phyloP scores from a whole-genome alignment of 2,113 vertebrate species.

The Marcusenius ussheri region DNA sequence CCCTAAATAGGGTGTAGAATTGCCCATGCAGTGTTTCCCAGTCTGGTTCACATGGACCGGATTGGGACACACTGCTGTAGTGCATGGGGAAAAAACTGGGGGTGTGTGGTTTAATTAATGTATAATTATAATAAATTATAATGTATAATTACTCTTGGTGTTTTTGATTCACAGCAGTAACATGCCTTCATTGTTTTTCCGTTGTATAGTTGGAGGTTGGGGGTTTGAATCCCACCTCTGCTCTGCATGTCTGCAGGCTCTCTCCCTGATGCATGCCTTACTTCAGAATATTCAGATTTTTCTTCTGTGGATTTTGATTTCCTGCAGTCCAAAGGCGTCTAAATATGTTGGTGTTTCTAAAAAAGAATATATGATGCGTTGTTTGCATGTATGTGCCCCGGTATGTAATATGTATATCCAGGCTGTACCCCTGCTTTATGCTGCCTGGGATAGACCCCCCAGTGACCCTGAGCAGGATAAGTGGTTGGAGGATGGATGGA shows the following conservation, averaged over 20 bases:
- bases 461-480: too few species aligned
- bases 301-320: background rate
- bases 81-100: background rate
- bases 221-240: background rate
- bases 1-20: background rate
- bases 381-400: too few species aligned
- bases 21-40: background rate
- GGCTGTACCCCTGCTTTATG: too few species aligned
- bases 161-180: background rate
- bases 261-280: background rate
- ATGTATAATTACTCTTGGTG: background rate
- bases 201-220: background rate
- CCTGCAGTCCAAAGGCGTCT: background rate
- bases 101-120: too few species aligned
- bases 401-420: background rate
- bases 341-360: background rate
- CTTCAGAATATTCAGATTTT: background rate
- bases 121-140: too few species aligned
- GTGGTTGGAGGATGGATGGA: background rate
- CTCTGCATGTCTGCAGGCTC: background rate
- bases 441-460: too few species aligned
- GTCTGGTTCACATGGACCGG: background rate
- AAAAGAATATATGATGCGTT: background rate
- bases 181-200: background rate
- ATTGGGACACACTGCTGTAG: background rate